phyloP scores from a whole-genome alignment of 2,888 invertebrate species.

The Cremastinae sp. region DNA sequence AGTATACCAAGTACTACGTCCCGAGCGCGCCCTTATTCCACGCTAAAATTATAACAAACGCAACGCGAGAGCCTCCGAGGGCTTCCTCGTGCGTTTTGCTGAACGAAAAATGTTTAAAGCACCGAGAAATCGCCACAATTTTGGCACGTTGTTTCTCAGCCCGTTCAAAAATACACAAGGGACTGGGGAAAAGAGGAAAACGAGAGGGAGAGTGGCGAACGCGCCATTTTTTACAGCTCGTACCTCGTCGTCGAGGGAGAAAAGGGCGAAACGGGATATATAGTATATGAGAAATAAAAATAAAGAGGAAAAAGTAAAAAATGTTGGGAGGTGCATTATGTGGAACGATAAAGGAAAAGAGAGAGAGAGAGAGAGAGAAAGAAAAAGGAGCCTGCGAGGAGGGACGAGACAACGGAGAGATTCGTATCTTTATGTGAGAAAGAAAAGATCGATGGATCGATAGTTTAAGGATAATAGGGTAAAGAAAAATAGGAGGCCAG shows the following conservation, averaged over 20 bases:
- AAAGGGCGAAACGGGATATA: background rate
- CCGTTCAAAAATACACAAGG: background rate
- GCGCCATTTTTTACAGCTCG: conserved; percentile 40
- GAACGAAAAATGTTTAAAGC: no score
- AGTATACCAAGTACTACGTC: no score
- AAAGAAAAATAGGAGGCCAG: conserved; percentile 49
- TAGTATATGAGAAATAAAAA: conserved; percentile 18
- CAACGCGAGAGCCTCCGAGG: background rate
- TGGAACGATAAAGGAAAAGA: conserved; percentile 37
- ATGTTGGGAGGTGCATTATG: conserved; percentile 53
- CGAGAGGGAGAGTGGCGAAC: conserved; percentile 4
- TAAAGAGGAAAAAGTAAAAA: conserved; percentile 15
- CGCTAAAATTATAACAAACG: background rate
- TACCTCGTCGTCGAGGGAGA: conserved; percentile 50
- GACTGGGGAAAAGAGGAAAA: background rate
- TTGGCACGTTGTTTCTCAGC: background rate
- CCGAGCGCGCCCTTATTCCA: background rate
- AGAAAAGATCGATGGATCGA: conserved; percentile 59
- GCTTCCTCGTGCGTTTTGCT: no score
- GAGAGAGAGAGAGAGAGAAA: conserved; percentile 31
- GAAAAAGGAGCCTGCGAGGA: conserved; percentile 53
- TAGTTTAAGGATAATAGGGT: conserved; percentile 55
- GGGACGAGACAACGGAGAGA: conserved; percentile 48
- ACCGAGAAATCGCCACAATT: background rate
- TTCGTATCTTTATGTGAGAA: conserved; percentile 58